Conservation (phyloP, 2,113 vertebrate species). For the Cepphus grylle region DNA sequence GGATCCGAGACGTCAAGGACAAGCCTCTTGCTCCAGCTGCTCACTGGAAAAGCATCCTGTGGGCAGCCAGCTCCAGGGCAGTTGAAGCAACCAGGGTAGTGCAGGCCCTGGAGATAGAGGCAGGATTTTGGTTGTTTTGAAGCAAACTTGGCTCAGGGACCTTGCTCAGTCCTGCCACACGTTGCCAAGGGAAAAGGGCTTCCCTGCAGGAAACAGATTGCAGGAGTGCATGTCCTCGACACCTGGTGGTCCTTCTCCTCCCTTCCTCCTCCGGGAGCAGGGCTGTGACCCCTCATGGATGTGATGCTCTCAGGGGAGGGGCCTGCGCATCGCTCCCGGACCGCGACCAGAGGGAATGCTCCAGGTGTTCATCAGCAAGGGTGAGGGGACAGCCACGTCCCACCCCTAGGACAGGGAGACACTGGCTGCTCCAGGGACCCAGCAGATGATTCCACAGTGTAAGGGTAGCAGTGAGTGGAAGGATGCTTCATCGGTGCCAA, state of each 20-base stretch:
- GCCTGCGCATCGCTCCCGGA: accelerated
- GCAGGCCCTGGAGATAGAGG: too few relatives aligned
- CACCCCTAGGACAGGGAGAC: background rate
- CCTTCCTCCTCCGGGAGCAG: background rate
- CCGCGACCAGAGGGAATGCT: accelerated
- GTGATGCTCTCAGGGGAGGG: background rate
- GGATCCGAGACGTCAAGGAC: background rate
- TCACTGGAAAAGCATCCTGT: background rate
- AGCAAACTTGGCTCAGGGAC: background rate
- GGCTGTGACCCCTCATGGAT: background rate
- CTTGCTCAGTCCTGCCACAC: background rate
- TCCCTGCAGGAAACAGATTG: conserved; percentile 13
- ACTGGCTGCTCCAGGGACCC: background rate
- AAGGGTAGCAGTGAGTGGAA: background rate
- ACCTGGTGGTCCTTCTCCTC: background rate
- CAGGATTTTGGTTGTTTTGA: background rate
- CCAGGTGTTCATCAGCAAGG: accelerated
- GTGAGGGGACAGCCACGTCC: accelerated
- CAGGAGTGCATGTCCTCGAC: background rate
- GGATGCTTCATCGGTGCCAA: accelerated
- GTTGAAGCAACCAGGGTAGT: accelerated
- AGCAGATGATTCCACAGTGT: accelerated
- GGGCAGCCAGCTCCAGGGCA: background rate
- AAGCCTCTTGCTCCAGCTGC: background rate
- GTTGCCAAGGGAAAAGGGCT: background rate